Evolutionary conservation across 2,113 vertebrate genomes (phyloP), one percentile per base, ranked within the genome.

Genomic region (Oenanthe melanoleuca): DNA sequence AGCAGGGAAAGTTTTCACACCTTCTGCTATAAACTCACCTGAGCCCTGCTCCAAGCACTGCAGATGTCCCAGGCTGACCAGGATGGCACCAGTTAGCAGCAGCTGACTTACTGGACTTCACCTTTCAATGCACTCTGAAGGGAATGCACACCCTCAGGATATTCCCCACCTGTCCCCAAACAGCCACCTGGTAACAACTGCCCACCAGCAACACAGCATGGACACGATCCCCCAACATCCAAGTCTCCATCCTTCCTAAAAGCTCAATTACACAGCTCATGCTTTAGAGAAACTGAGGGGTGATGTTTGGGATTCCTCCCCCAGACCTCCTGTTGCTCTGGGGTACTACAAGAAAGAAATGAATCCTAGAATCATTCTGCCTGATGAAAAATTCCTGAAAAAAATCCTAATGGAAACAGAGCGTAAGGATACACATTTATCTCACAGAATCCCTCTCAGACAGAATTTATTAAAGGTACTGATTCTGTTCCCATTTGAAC

Each of bases 401-500:
- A 85, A 85, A 85, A 61, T 5, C 42, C 59, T 70, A 14, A 34
- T 1, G 23, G 89, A 82, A 88, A 63, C 13, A 66, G 50, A 65
- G 10, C 13, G 6, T 14, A 56, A 77, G 55, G 44, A 57, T 25
- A 40, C 6, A 29, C 8, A 24, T 53, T 69, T 42, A 80, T 69
- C 88, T 69, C 45, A 65, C 2, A 50, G 23, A 89, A 57, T 69
- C 37, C 66, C 34, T 28, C 56, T 59, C 7, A 4, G 87, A 55
- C 25, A 75, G 50, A 60, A 77, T 3, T 13, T 28, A 86, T 73
- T 49, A 31, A 72, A 86, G 55, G 80, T 88, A 47, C 88, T 80
- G 80, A 77, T 84, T 74, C 64, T 83, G 56, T 66, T 95, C 82
- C 86, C 53, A 73, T 53, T 74, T 92, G 86, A 94, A 90, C 69